Evolutionary conservation across 2,888 invertebrate species (phyloP), one percentile per base, ranked within the genome.

Genomic region (Tipula unca): DNA sequence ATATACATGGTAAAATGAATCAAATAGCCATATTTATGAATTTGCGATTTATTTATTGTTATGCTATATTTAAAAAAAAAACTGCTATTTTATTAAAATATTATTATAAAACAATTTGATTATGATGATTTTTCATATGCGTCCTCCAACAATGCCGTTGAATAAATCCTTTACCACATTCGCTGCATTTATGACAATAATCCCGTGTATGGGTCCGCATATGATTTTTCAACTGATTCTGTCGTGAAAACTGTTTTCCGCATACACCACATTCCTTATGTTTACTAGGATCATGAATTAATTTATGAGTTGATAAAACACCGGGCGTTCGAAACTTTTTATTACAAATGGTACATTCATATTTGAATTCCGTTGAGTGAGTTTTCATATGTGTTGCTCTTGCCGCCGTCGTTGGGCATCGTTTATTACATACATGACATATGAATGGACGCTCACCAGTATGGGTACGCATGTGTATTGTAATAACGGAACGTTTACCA

Each of bases 101-200:
- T 39, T 39, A 13, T 69, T 69, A 69, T 25, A 10, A 25, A 32
- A 83, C 83, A 17, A 83, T 32, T 83, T 83, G 29, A 29, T 29
- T 32, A 83, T 83, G 83, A 32, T 83, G 83, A 83, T 83, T 83
- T 83, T 83, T 83, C 83, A 83, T 83, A n/a, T 83, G 83, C 0
- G 83, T 83, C 35, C 35, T 32, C 83, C 83, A 83, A 83, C 83
- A 83, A 14, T 83, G 83, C 3, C 83, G 14, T n/a, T 83, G 83
- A 32, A 83, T 83, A 83, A 83, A 83, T 32, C 83, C 83, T 32
- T 83, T 83, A n/a, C 83, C 83, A 10, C 83, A 83, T 32, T 32
- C 17, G n/a, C n/a, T 17, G 14, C 83, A 83, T 32, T 6, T 35
- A 83, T 83, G 83, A n/a, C n/a, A 17, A 32, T n/a, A 35, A 32